Evolutionary conservation across 2,888 invertebrate species (phyloP).

Genomic region (Hirtodrosophila cameraria): DNA sequence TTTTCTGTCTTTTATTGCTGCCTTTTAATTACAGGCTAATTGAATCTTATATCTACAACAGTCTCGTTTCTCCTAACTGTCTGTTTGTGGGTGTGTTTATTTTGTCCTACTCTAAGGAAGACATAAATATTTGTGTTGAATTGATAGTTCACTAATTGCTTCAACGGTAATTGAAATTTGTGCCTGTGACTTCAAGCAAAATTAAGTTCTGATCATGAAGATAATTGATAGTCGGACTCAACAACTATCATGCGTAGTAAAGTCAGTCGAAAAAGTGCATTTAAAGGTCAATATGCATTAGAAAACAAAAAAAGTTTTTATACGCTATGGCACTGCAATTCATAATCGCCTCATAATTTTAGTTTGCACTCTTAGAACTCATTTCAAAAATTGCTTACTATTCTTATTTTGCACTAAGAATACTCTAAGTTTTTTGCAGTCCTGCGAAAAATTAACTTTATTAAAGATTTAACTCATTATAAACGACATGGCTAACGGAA

Average conservation of each 20-base stretch:
- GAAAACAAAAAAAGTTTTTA: too few relatives aligned
- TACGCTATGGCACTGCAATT: background rate
- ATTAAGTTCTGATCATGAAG: conserved; percentile 25
- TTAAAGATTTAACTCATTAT: conserved; percentile 72
- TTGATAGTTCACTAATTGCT: conserved; percentile 40
- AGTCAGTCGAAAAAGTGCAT: conserved; percentile 2
- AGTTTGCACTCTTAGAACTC: conserved; percentile 23
- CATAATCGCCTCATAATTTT: conserved; percentile 14
- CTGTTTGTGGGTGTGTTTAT: conserved; percentile 1
- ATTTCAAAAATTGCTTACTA: conserved; percentile 33
- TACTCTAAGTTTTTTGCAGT: conserved; percentile 3
- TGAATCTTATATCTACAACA: too few relatives aligned
- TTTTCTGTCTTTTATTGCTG: too few relatives aligned
- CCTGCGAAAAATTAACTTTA: conserved; percentile 51
- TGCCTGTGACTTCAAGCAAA: conserved; percentile 7
- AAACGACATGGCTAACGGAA: conserved; percentile 57
- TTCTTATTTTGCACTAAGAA: too few relatives aligned
- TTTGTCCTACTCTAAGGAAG: conserved; percentile 2
- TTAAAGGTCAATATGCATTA: too few relatives aligned
- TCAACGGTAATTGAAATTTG: conserved; percentile 56
- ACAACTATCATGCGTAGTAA: conserved; percentile 1
- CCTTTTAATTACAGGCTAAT: too few relatives aligned
- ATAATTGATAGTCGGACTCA: conserved; percentile 46
- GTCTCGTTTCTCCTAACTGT: background rate
- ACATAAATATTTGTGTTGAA: conserved; percentile 52